Percentiles rank a stretch among this genome's conserved stretches.
Evolutionary conservation across 1,140 invertebrate species (phyloP).

Genomic region (Anastrepha obliqua): DNA sequence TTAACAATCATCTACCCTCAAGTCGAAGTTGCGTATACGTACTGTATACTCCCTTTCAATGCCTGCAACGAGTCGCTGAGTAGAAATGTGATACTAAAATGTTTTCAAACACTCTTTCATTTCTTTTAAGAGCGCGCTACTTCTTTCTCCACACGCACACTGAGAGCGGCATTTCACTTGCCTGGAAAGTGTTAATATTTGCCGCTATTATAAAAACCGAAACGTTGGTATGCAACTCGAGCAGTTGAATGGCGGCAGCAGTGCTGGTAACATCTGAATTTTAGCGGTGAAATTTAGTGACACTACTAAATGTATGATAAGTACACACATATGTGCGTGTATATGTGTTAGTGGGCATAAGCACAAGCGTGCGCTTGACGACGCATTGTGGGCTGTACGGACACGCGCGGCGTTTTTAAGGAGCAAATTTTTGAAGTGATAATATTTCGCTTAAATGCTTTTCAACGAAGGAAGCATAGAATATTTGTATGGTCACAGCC

Average conservation of each 20-base stretch:
- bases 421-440: background rate
- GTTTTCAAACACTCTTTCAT: background rate
- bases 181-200: background rate
- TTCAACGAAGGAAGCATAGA: background rate
- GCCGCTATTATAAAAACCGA: conserved; percentile 26
- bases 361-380: background rate
- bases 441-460: background rate
- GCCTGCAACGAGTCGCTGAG: too few species aligned
- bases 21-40: conserved; percentile 11
- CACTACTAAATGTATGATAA: background rate
- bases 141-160: background rate
- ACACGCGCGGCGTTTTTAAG: background rate
- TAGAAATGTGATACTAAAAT: background rate
- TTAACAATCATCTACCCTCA: background rate
- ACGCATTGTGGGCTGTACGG: background rate
- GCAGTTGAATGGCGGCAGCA: conserved; percentile 41
- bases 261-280: conserved; percentile 7
- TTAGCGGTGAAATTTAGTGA: background rate
- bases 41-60: background rate
- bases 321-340: background rate
- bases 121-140: background rate
- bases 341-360: background rate
- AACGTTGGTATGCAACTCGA: background rate
- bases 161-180: background rate
- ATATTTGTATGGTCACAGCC: conserved; percentile 1